Conservation (phyloP, 1,140 invertebrate genomes). For the Brevipalpus yothersi region DNA sequence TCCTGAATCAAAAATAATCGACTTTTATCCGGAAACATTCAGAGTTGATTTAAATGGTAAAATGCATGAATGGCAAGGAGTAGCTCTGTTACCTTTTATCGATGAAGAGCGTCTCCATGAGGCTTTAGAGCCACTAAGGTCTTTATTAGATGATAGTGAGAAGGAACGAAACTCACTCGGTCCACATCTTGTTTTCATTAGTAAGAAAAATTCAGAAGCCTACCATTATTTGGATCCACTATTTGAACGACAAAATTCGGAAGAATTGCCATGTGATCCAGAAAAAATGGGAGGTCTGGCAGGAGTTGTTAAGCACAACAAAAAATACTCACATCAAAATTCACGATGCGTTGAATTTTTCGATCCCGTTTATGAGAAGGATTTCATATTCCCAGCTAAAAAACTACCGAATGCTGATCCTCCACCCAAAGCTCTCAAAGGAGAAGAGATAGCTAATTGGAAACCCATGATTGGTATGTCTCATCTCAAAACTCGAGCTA, state of each 20-base stretch:
- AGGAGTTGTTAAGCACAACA: conserved; percentile 2
- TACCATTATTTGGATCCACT: not conserved
- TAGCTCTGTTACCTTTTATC: conserved; percentile 90
- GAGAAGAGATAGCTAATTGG: not conserved
- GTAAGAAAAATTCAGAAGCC: not conserved
- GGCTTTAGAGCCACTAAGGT: conserved; percentile 54
- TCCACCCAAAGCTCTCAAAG: conserved; percentile 46
- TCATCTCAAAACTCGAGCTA: not conserved
- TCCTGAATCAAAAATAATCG: conserved; percentile 78
- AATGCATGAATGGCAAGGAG: conserved; percentile 85
- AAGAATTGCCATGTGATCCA: not conserved
- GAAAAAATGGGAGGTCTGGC: conserved; percentile 3
- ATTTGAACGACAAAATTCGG: not conserved
- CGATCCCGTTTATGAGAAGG: conserved; percentile 49
- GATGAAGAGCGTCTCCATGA: conserved; percentile 74
- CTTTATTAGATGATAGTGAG: conserved; percentile 50
- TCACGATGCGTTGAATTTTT: conserved; percentile 39
- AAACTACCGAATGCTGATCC: conserved; percentile 33
- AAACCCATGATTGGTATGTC: not conserved
- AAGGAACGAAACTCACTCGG: conserved; percentile 20
- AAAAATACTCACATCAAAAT: conserved; percentile 6
- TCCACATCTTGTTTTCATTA: conserved; percentile 7
- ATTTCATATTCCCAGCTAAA: conserved; percentile 49
- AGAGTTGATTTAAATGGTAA: conserved; percentile 98
- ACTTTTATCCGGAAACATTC: conserved; percentile 96